phyloP scores from a whole-genome alignment of 2,113 vertebrate genomes.

The Ptyas mucosa region DNA sequence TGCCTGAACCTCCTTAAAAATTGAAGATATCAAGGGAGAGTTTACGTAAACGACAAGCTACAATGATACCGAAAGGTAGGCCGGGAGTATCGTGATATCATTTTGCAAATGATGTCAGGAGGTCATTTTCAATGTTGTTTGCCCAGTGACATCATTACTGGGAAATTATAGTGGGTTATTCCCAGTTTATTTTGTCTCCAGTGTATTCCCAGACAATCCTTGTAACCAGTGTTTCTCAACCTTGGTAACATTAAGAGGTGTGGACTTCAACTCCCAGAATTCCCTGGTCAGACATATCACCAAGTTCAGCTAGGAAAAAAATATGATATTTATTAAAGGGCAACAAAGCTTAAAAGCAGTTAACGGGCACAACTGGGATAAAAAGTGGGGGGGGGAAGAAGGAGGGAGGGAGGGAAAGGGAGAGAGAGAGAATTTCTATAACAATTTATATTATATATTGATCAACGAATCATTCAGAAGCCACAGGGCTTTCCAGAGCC shows the following conservation, averaged over 20 bases:
- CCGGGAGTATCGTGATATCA: not conserved
- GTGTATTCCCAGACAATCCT: not conserved
- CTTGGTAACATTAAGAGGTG: not conserved
- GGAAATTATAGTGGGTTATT: not conserved
- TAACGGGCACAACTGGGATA: not conserved
- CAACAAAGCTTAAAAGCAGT: not conserved
- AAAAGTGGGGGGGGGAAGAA: not conserved
- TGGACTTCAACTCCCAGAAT: not conserved
- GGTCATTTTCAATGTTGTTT: not conserved
- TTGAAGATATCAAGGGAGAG: not conserved
- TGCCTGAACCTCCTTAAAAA: not conserved
- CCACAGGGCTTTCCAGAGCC: not conserved
- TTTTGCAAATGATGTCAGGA: not conserved
- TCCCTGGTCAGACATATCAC: not conserved
- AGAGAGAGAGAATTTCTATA: no score
- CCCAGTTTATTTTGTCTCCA: not conserved
- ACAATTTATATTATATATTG: not conserved
- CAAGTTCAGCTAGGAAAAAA: not conserved
- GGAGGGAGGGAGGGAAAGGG: no score
- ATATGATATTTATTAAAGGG: not conserved
- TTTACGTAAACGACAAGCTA: not conserved
- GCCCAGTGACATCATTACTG: not conserved
- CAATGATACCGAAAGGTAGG: not conserved
- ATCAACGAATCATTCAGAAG: not conserved
- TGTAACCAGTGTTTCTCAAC: not conserved